Base-by-base conservation (phyloP, 2,113 vertebrate species). In the Struthio camelus region DNA sequence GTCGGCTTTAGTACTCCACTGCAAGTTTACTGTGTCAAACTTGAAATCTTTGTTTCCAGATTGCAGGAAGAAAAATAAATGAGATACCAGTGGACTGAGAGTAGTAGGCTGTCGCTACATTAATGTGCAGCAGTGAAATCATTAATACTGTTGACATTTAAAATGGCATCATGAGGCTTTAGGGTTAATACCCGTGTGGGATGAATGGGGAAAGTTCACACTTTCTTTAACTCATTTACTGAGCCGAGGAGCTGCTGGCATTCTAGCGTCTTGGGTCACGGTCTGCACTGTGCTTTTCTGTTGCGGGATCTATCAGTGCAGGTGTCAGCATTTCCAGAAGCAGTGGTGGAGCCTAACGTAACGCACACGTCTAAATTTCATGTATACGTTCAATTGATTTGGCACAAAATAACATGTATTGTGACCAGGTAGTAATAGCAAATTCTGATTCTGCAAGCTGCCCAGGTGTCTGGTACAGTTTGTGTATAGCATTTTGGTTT, bases 1-100 rank as follows among this genome's bases (percentile, higher is more conserved):
- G 19, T 44, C 40, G 23, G 10, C 34, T 36, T 40, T 1, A 0
- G 38, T 14, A 14, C 38, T 3, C 3, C 23, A 3, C 0, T 2
- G 73, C 58, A 53, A 23, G 32, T 53, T 69, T 48, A 24, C 42
- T 1, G 2, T 48, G 72, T 32, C 72, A 14, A 28, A 7, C 54
- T 3, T 32, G 0, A 3, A 34, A n/a, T 10, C 51, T 79, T 67
- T 46, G 38, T 16, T 24, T 62, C 50, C 36, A 18, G 11, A 2
- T 64, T 59, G 32, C 0, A 5, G n/a, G 40, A 28, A 56, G 42
- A 48, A 66, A 58, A 51, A 14, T 11, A 24, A 24, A 27, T 3
- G 10, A 40, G 53, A 12, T n/a, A 4, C 27, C 0, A 0, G 27
- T 19, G 32, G 38, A 32, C 23, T 17, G 54, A 27, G 56, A 25